These are phyloP conservation scores for Brachionus plicatilis DNA, from an alignment of 1,140 invertebrate genomes.

Conservation along the genomic window DNA sequence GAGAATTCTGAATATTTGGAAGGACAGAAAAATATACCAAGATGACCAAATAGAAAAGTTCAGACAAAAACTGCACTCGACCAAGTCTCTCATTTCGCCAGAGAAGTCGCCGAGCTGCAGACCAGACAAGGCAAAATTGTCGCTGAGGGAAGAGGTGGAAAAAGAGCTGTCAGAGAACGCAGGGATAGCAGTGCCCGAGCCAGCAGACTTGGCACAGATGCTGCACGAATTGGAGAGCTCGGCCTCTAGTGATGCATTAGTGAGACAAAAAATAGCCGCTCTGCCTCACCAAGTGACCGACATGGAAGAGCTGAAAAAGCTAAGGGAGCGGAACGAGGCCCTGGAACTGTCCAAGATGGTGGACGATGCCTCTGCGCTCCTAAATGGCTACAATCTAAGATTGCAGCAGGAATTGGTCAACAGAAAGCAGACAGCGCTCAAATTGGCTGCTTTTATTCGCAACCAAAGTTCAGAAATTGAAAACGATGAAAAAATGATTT, in stretches of 20 bases:
- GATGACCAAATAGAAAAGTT: slow-evolving; percentile 69
- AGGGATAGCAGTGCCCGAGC: slow-evolving; percentile 42
- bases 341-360: slow-evolving; percentile 69
- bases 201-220: slow-evolving; percentile 55
- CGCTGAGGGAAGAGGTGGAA: slow-evolving; percentile 12
- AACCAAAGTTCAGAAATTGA: slow-evolving; percentile 74
- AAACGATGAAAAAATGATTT: slow-evolving; percentile 66
- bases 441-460: slow-evolving; percentile 78
- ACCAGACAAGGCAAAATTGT: background rate
- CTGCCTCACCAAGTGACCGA: slow-evolving; percentile 89
- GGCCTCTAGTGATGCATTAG: slow-evolving; percentile 82
- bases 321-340: slow-evolving; percentile 69
- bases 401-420: slow-evolving; percentile 80
- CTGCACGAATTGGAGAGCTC: slow-evolving; percentile 82
- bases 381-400: slow-evolving; percentile 80
- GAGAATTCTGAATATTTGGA: slow-evolving; percentile 81
- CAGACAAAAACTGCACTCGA: slow-evolving; percentile 13
- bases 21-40: slow-evolving; percentile 82
- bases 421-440: slow-evolving; percentile 70
- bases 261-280: slow-evolving; percentile 83
- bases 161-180: background rate
- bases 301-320: slow-evolving; percentile 68
- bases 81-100: slow-evolving; percentile 7
- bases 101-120: background rate
- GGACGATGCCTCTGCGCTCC: slow-evolving; percentile 73